Evolutionary conservation across 2,113 vertebrate genomes (phyloP).

Genomic region (Rhineura floridana): DNA sequence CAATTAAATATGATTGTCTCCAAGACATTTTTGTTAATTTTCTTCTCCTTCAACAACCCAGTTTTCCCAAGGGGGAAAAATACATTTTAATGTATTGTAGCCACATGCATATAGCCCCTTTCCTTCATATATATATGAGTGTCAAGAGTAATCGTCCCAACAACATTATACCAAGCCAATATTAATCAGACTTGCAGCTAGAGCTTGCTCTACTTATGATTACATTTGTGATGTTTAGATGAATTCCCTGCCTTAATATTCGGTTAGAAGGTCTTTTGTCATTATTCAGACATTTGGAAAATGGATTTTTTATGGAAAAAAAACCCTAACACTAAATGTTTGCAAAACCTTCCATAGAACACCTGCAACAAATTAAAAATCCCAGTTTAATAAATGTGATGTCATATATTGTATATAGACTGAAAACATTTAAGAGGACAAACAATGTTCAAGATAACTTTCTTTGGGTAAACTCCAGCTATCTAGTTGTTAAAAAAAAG

Average conservation of each 20-base stretch:
- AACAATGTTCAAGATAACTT: constrained; percentile 66
- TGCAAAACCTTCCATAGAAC: constrained; percentile 41
- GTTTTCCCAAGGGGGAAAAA: constrained; percentile 42
- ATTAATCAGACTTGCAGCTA: constrained; percentile 54
- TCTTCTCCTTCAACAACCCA: not conserved
- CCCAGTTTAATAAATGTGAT: constrained; percentile 9
- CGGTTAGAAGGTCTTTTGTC: constrained; percentile 56
- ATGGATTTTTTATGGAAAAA: constrained; percentile 48
- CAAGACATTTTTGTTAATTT: constrained; percentile 32
- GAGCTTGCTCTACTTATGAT: constrained; percentile 53
- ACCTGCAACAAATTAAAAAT: constrained; percentile 52
- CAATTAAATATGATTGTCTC: not conserved
- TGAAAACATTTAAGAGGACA: constrained; percentile 54
- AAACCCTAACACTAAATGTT: constrained; percentile 35
- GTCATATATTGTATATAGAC: constrained; percentile 26
- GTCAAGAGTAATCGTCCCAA: constrained; percentile 49
- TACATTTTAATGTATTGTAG: constrained; percentile 36
- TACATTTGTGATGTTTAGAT: constrained; percentile 55
- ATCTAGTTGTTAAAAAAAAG: constrained; percentile 78
- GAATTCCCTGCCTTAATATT: constrained; percentile 63
- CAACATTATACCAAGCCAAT: constrained; percentile 55
- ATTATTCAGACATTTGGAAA: constrained; percentile 63
- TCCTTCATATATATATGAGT: constrained; percentile 25
- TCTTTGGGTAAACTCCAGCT: constrained; percentile 74
- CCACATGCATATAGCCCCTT: not conserved